Evolutionary conservation across 37 sponge, comb jelly and placozoan species (phyloP).

Genomic region (Hormiphora californensis): DNA sequence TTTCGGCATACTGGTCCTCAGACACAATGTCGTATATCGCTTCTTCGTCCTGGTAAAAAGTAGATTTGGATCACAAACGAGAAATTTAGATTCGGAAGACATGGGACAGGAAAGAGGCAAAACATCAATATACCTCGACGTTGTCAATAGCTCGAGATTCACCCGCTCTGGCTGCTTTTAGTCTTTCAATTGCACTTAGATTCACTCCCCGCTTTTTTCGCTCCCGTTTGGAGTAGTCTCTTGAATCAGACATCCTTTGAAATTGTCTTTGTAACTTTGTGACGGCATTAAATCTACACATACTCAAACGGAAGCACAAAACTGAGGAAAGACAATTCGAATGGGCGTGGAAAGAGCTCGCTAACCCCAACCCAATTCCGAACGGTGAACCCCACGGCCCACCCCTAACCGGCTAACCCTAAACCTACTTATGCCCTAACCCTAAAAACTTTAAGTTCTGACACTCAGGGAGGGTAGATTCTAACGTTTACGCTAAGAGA

Average conservation of each 20-base stretch:
- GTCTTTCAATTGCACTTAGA: neutral
- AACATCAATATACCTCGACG: neutral
- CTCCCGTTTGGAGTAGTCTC: conserved; percentile 34
- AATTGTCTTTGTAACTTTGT: too few relatives aligned
- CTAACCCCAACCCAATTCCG: too few relatives aligned
- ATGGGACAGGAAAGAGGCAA: neutral
- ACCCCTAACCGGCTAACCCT: too few relatives aligned
- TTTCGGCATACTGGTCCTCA: conserved; percentile 51
- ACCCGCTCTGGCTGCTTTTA: conserved; percentile 13
- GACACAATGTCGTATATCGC: conserved; percentile 26
- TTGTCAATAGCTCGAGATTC: conserved; percentile 24
- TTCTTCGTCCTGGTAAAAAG: conserved; percentile 21
- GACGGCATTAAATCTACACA: too few relatives aligned
- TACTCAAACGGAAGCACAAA: too few relatives aligned
- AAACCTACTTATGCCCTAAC: too few relatives aligned
- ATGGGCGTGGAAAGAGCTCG: too few relatives aligned
- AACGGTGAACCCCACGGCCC: too few relatives aligned
- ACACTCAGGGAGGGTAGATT: too few relatives aligned
- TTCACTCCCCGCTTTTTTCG: conserved; percentile 27
- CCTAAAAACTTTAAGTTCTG: too few relatives aligned
- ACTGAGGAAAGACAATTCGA: too few relatives aligned
- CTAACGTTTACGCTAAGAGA: too few relatives aligned
- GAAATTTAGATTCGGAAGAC: neutral
- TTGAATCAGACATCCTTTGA: neutral
- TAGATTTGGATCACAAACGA: neutral